Percentiles rank a stretch among this genome's conserved stretches.
These are phyloP conservation scores for Struthidea cinerea DNA, from an alignment of 2,113 vertebrate genomes.

Conservation along the genomic window DNA sequence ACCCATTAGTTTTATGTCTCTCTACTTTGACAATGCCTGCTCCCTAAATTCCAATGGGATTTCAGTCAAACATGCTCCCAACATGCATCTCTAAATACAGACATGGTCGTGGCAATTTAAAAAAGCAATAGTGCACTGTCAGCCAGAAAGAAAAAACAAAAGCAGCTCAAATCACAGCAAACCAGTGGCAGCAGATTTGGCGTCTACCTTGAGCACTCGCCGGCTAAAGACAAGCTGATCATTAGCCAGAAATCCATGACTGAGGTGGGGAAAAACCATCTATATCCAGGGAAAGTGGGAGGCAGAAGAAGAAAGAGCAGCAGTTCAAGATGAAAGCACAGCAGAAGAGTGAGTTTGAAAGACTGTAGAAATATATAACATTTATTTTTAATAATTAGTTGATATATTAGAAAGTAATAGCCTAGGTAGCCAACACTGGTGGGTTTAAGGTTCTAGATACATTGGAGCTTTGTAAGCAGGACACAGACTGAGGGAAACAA, in stretches of 20 bases:
- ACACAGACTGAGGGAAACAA: neutral
- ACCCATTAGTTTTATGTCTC: neutral
- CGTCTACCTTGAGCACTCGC: conserved; percentile 88
- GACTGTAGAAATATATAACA: neutral
- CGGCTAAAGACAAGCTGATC: conserved; percentile 83
- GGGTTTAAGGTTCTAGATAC: neutral
- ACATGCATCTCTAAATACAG: neutral
- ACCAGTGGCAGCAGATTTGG: neutral
- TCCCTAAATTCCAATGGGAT: neutral
- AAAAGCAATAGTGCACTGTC: neutral
- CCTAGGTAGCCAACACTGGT: neutral
- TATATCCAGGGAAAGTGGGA: conserved; percentile 38
- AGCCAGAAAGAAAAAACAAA: neutral
- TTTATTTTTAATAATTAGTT: neutral
- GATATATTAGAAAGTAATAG: neutral
- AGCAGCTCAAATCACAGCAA: conserved; percentile 38
- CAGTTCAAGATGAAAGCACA: neutral
- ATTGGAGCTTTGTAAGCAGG: neutral
- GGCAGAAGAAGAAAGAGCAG: conserved; percentile 34
- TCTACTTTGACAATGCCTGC: neutral
- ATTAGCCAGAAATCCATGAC: conserved; percentile 82
- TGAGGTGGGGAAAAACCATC: conserved; percentile 91
- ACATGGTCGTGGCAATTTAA: neutral
- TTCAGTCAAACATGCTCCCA: neutral
- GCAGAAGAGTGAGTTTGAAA: neutral